These are phyloP conservation scores for Apocrypta bakeri DNA, from an alignment of 1,140 invertebrate species.

Conservation along the genomic window DNA sequence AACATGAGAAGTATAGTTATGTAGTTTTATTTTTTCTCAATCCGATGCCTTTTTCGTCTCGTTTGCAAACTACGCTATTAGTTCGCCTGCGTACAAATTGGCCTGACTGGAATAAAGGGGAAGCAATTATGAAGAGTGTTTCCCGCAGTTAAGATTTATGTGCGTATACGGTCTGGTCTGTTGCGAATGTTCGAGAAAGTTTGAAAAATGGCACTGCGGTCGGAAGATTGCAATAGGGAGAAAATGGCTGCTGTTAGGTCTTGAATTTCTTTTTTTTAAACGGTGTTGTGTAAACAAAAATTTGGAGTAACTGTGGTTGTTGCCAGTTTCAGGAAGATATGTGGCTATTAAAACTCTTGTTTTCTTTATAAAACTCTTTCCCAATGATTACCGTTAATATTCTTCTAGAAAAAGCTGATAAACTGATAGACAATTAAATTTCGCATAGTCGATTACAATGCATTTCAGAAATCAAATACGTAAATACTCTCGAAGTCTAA, in stretches of 20 bases:
- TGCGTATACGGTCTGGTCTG: neutral
- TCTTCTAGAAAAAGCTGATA: too few relatives aligned
- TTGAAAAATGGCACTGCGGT: neutral
- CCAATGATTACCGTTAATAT: too few relatives aligned
- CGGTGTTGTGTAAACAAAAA: too few relatives aligned
- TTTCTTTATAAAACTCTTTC: too few relatives aligned
- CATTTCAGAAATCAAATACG: neutral
- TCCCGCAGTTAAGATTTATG: neutral
- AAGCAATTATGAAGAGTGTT: conserved; percentile 25
- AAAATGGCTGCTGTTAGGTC: too few relatives aligned
- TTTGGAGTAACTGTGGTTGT: too few relatives aligned
- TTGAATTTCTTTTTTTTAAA: too few relatives aligned
- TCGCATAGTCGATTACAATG: too few relatives aligned
- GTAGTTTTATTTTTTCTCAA: neutral
- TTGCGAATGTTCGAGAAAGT: neutral
- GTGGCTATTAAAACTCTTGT: too few relatives aligned
- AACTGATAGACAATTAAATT: too few relatives aligned
- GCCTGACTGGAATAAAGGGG: neutral
- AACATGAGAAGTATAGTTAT: neutral
- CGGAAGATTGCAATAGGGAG: neutral
- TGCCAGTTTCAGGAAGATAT: too few relatives aligned
- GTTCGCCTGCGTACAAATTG: neutral
- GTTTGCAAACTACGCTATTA: neutral
- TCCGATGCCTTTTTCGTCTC: neutral
- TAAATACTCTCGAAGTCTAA: neutral